Evolutionary conservation across 2,797 vertebrate species (phyloP).

Genomic region (Hipposideros larvatus): DNA sequence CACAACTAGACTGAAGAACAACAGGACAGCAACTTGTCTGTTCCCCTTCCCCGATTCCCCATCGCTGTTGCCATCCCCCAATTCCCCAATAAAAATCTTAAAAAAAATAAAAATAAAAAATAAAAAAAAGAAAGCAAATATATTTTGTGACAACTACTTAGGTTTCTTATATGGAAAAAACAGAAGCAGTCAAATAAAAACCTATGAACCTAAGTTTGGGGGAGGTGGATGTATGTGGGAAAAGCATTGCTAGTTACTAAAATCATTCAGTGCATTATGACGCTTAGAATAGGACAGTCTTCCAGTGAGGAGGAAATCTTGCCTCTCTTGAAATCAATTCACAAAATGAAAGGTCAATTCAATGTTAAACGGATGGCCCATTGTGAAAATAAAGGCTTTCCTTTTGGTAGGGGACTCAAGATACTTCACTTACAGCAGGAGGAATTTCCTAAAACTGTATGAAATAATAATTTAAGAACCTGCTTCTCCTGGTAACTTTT

Average conservation of each 20-base stretch:
- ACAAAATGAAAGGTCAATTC: constrained; percentile 55
- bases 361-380: constrained; percentile 63
- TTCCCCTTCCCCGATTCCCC: too few species aligned
- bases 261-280: neutral
- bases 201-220: neutral
- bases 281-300: neutral
- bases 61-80: too few species aligned
- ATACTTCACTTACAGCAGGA: constrained; percentile 46
- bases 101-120: too few species aligned
- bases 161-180: neutral
- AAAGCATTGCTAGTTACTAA: neutral
- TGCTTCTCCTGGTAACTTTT: constrained; percentile 54
- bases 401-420: neutral
- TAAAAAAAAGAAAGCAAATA: neutral
- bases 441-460: constrained; percentile 69
- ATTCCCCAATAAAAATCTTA: too few species aligned
- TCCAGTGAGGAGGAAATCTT: neutral
- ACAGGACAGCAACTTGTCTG: too few species aligned
- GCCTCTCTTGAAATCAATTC: constrained; percentile 15
- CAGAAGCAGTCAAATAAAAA: constrained; percentile 22
- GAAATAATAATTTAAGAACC: constrained; percentile 65
- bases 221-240: neutral
- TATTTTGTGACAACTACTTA: constrained; percentile 31
- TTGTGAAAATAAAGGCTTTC: constrained; percentile 64
- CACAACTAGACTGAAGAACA: too few species aligned